Base-by-base conservation (phyloP, 2,888 invertebrate species). In the Chironomus riparius region DNA sequence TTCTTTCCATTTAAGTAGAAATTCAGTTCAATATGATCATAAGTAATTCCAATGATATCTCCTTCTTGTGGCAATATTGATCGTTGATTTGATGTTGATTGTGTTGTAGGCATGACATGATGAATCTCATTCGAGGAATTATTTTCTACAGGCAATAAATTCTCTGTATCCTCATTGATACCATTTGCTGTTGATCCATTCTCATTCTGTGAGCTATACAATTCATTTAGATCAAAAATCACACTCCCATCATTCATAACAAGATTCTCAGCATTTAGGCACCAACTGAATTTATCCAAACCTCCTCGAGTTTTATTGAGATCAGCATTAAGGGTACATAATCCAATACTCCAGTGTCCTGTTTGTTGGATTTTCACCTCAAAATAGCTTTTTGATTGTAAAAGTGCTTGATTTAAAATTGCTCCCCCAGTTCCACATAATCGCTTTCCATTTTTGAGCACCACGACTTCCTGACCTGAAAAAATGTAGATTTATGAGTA, bases 301-400 rank as follows among this genome's bases (percentile, higher is more conserved):
- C 97, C 97, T 72, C 97, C 92, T 83, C 94, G 92, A 28, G 94
- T 90, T 82, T 89, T 88, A 82, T 95, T 94, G 68, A 98, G 86
- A 84, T 97, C 93, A 68, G 94, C 90, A 77, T 92, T 92, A 79
- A 92, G 87, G 0, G 96, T 94, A 10, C 97, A 97, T 77, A 99
- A 85, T 2, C 99, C 99, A 13, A 98, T 89, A 2, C 95, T 96
- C 98, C 98, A 99, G 48, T 91, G 89, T 80, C 98, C 98, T 78
- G 93, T 91, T 82, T 98, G 98, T 83, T 98, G 98, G 76, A 99
- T 86, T 86, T 98, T 98, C 5, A 98, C 93, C 87, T 99, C 98
- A 84, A 98, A 99, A 83, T 98, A 99, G 3, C 97, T 93, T 85
- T 99, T 99, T 81, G 97, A 96, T 85, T 99, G 97, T 12, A 94